phyloP scores from a whole-genome alignment of 2,888 invertebrate species.

The Colostygia pectinataria region DNA sequence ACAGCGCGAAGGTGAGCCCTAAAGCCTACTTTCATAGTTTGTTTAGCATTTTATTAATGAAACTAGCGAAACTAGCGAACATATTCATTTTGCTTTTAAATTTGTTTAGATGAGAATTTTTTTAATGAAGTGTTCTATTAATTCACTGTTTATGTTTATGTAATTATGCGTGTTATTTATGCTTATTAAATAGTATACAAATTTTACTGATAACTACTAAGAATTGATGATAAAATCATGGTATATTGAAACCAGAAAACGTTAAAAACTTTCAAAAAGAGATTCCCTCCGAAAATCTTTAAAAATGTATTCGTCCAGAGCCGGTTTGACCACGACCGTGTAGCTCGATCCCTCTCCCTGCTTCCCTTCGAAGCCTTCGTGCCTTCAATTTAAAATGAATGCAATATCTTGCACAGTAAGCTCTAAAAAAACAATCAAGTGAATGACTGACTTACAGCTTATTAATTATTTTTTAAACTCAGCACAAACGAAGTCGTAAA shows the following conservation, averaged over 20 bases:
- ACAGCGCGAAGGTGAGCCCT: conserved; percentile 88
- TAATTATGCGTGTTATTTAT: not conserved
- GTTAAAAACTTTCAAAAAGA: conserved; percentile 16
- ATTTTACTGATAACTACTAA: not conserved
- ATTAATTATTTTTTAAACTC: no score
- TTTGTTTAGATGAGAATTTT: not conserved
- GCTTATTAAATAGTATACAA: not conserved
- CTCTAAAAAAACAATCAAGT: conserved; percentile 20
- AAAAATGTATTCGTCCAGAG: conserved; percentile 52
- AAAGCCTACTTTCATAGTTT: conserved; percentile 35
- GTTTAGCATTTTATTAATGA: conserved; percentile 36
- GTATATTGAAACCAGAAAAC: conserved; percentile 11
- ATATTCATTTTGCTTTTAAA: not conserved
- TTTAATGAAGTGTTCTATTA: no score
- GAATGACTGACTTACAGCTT: no score
- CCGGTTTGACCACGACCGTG: conserved; percentile 58
- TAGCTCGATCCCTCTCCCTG: conserved; percentile 68
- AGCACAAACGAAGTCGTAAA: no score
- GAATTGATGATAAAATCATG: not conserved
- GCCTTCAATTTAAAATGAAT: conserved; percentile 64
- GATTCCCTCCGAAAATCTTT: conserved; percentile 41
- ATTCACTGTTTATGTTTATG: no score
- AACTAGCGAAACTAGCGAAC: conserved; percentile 25
- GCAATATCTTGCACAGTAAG: conserved; percentile 47
- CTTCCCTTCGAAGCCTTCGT: conserved; percentile 47